phyloP scores from a whole-genome alignment of 1,140 invertebrate species.

The Drosophila virilis region DNA sequence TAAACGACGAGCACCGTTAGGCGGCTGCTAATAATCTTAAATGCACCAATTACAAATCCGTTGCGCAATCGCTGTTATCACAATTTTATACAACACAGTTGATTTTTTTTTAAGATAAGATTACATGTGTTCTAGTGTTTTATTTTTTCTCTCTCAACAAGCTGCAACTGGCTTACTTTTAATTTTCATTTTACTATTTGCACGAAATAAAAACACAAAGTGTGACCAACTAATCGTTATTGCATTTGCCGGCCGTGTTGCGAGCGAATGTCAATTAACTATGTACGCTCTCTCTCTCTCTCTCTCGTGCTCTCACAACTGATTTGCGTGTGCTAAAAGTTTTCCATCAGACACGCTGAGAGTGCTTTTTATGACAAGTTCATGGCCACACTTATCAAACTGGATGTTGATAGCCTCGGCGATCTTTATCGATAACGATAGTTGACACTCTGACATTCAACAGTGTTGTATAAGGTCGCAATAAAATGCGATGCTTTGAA shows the following conservation, averaged over 20 bases:
- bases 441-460: slow-evolving; percentile 7
- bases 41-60: slow-evolving; percentile 38
- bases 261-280: slow-evolving; percentile 39
- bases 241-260: slow-evolving; percentile 38
- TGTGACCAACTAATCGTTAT: slow-evolving; percentile 61
- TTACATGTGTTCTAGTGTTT: slow-evolving; percentile 24
- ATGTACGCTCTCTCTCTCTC: not conserved
- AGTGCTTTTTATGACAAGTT: slow-evolving; percentile 44
- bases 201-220: slow-evolving; percentile 19
- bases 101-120: slow-evolving; percentile 48
- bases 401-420: slow-evolving; percentile 9
- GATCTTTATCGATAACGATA: slow-evolving; percentile 59
- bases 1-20: slow-evolving; percentile 44
- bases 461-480: slow-evolving; percentile 25
- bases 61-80: slow-evolving; percentile 72
- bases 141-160: slow-evolving; percentile 24
- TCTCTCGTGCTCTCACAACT: slow-evolving; percentile 8
- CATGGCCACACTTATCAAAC: slow-evolving; percentile 46
- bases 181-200: slow-evolving; percentile 39
- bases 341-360: slow-evolving; percentile 36
- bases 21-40: slow-evolving; percentile 6
- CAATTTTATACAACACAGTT: slow-evolving; percentile 28
- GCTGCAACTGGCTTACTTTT: not conserved
- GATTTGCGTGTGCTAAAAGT: slow-evolving; percentile 46
- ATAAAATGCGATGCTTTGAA: slow-evolving; percentile 22